phyloP scores from a whole-genome alignment of 2,113 vertebrate genomes.

The Onychostruthus taczanowskii region DNA sequence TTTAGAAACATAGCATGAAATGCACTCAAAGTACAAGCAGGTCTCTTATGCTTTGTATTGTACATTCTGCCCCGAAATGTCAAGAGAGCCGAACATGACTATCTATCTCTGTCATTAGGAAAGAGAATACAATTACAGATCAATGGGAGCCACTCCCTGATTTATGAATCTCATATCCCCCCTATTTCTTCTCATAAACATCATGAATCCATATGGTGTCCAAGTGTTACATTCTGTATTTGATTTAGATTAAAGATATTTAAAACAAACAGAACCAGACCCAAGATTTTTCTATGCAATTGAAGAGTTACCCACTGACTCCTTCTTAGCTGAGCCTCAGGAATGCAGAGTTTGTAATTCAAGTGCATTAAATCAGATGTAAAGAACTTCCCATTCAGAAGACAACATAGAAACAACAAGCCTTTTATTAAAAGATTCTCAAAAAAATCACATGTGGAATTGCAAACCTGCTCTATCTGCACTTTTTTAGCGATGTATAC shows the following conservation, averaged over 20 bases:
- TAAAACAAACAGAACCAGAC: conserved; percentile 11
- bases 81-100: neutral
- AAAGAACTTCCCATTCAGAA: neutral
- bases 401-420: neutral
- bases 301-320: neutral
- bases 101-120: neutral
- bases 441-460: neutral
- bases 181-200: neutral
- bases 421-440: neutral
- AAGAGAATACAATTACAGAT: neutral
- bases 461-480: neutral
- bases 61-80: neutral
- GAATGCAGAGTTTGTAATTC: neutral
- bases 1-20: neutral
- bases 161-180: neutral
- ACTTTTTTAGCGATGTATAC: neutral
- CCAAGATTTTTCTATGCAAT: neutral
- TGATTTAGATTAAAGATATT: neutral
- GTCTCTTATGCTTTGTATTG: neutral
- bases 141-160: neutral
- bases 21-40: neutral
- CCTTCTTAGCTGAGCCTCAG: neutral
- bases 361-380: neutral
- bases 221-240: conserved; percentile 11
- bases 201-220: conserved; percentile 17